Evolutionary conservation across 1,140 invertebrate species (phyloP).

Genomic region (Rhyacophila brunnea): DNA sequence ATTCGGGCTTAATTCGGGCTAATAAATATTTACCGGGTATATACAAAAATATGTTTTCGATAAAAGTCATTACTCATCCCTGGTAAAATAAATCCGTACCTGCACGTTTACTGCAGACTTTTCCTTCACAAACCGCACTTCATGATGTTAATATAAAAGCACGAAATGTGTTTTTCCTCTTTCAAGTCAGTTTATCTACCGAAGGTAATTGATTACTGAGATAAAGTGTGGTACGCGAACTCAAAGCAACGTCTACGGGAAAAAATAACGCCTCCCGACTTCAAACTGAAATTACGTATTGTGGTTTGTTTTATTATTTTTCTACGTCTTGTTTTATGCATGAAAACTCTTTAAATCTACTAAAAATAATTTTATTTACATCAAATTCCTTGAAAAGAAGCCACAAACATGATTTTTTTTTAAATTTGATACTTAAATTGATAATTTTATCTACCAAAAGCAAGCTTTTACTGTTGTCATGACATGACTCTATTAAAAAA

Average conservation of each 20-base stretch:
- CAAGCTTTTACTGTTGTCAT: too few species aligned
- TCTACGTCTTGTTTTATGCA: too few species aligned
- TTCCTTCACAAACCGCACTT: background rate
- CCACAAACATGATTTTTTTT: background rate
- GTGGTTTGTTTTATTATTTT: too few species aligned
- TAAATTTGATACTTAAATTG: too few species aligned
- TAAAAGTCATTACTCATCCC: too few species aligned
- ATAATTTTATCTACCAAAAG: too few species aligned
- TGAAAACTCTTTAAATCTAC: too few species aligned
- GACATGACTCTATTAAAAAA: too few species aligned
- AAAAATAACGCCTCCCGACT: slow-evolving; percentile 22
- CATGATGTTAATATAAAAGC: slow-evolving; percentile 1
- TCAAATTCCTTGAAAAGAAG: background rate
- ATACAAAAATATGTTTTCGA: too few species aligned
- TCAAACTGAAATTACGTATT: background rate
- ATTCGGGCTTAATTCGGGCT: too few species aligned
- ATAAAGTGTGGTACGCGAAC: slow-evolving; percentile 13
- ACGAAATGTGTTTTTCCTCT: slow-evolving; percentile 19
- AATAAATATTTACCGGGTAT: too few species aligned
- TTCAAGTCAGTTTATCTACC: slow-evolving; percentile 21
- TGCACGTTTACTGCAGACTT: background rate
- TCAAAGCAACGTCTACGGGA: background rate
- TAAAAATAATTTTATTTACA: too few species aligned
- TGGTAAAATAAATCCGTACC: background rate
- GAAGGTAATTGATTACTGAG: slow-evolving; percentile 29